A percentile compares a stretch with the other conserved stretches of the same genome.
phyloP scores from a whole-genome alignment of 2,888 invertebrate species.

The Hoplodrina ambigua region DNA sequence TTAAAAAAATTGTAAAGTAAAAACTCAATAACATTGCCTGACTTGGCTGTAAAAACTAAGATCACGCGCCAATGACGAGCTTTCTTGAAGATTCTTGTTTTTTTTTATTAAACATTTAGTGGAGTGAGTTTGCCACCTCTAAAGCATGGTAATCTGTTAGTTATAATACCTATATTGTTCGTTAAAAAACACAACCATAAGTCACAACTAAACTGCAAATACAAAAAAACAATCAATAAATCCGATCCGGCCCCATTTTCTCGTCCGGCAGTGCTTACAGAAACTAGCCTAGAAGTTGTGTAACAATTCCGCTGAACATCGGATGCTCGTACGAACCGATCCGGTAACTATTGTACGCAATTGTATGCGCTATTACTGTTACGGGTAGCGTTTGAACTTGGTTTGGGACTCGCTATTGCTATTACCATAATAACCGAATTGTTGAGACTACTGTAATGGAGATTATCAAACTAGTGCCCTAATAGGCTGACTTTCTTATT shows the following conservation, averaged over 20 bases:
- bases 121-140: too few relatives aligned
- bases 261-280: conserved; percentile 40
- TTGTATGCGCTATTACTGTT: conserved; percentile 48
- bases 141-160: too few relatives aligned
- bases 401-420: conserved; percentile 20
- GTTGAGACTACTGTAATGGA: conserved; percentile 7
- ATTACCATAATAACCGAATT: conserved; percentile 43
- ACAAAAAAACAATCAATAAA: conserved; percentile 2
- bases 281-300: conserved; percentile 58
- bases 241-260: conserved; percentile 10
- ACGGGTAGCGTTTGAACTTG: conserved; percentile 41
- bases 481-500: too few relatives aligned
- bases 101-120: too few relatives aligned
- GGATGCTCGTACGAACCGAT: conserved; percentile 55
- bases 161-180: too few relatives aligned
- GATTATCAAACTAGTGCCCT: background rate
- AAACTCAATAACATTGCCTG: too few relatives aligned
- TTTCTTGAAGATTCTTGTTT: too few relatives aligned
- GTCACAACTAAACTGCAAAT: background rate
- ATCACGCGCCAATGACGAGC: too few relatives aligned
- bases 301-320: conserved; percentile 59
- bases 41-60: too few relatives aligned
- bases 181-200: too few relatives aligned
- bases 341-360: conserved; percentile 51
- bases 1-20: too few relatives aligned